Conservation (phyloP, 2,888 invertebrate genomes). For the Antheraea assamensis region DNA sequence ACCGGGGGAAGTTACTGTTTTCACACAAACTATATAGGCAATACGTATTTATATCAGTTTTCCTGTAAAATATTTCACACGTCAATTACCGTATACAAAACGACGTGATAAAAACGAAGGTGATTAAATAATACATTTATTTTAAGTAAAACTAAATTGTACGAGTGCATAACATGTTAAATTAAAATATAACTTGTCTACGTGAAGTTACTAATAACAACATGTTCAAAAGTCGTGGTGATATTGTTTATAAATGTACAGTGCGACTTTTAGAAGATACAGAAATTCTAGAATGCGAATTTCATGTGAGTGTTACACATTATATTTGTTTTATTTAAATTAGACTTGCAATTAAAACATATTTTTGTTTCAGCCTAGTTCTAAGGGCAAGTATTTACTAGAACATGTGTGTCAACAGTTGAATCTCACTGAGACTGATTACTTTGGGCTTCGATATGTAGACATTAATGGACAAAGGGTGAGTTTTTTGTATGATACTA, state of each 20-base stretch:
- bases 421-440: constrained; percentile 95
- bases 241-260: constrained; percentile 93
- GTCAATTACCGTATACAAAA: constrained; percentile 30
- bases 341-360: background rate
- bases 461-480: constrained; percentile 95
- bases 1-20: too few relatives aligned
- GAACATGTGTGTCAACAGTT: constrained; percentile 95
- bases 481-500: constrained; percentile 50
- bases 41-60: background rate
- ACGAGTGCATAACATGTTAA: constrained; percentile 38
- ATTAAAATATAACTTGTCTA: constrained; percentile 15
- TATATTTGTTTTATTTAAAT: background rate
- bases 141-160: constrained; percentile 34
- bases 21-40: too few relatives aligned
- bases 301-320: constrained; percentile 82
- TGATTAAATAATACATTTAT: constrained; percentile 44
- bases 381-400: constrained; percentile 94
- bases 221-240: constrained; percentile 87
- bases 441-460: constrained; percentile 96
- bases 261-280: constrained; percentile 94
- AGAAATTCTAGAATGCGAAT: constrained; percentile 96
- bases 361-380: constrained; percentile 86
- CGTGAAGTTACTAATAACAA: constrained; percentile 39
- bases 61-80: background rate
- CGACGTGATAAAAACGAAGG: constrained; percentile 52